A percentile compares a stretch with the other conserved stretches of the same genome.
Conservation (phyloP, 2,797 vertebrate genomes). For the Notolepis coatsorum region DNA sequence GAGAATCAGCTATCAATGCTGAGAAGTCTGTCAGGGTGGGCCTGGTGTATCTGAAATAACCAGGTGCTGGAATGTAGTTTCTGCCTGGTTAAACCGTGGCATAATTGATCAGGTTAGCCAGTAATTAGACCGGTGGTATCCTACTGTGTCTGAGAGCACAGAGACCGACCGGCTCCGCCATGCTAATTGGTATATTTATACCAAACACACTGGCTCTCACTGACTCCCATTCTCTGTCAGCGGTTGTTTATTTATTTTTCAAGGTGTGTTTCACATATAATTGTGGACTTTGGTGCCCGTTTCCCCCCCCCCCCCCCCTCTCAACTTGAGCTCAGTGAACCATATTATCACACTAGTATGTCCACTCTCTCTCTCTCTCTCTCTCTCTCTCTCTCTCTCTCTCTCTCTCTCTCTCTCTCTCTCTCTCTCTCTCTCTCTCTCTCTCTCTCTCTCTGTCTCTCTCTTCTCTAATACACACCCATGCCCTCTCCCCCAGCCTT, state of each 20-base stretch:
- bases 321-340: slow-evolving; percentile 53
- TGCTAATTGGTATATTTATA: slow-evolving; percentile 80
- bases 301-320: slow-evolving; percentile 3
- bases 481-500: slow-evolving; percentile 4
- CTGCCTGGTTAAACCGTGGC: slow-evolving; percentile 76
- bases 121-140: slow-evolving; percentile 73
- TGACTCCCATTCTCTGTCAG: slow-evolving; percentile 57
- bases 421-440: slow-evolving; percentile 12
- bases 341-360: slow-evolving; percentile 39
- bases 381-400: slow-evolving; percentile 29
- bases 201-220: slow-evolving; percentile 58
- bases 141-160: slow-evolving; percentile 56
- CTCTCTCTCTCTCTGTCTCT: background rate
- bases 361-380: slow-evolving; percentile 44
- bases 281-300: slow-evolving; percentile 9
- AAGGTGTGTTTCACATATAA: slow-evolving; percentile 40
- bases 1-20: slow-evolving; percentile 62
- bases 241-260: slow-evolving; percentile 63
- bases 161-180: slow-evolving; percentile 41
- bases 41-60: slow-evolving; percentile 66
- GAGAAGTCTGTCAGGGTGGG: slow-evolving; percentile 55
- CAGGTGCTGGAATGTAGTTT: slow-evolving; percentile 70
- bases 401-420: slow-evolving; percentile 13
- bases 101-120: slow-evolving; percentile 76
- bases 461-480: too few species aligned